A percentile compares a stretch with the other conserved stretches of the same genome.
These are phyloP conservation scores for Ennomos quercinarius DNA, from an alignment of 2,888 invertebrate genomes.

Conservation along the genomic window DNA sequence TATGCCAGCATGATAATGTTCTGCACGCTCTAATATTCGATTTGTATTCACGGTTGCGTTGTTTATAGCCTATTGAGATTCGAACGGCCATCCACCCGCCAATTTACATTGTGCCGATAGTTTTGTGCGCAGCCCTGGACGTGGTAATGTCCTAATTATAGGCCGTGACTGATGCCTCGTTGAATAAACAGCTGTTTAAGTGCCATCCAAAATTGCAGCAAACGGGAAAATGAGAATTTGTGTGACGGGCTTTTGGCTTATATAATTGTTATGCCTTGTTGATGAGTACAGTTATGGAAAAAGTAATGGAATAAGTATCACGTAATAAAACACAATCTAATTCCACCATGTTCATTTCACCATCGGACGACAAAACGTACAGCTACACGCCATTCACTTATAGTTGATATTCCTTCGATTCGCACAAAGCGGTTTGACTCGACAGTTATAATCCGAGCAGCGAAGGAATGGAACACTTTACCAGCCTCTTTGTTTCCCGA, in stretches of 20 bases:
- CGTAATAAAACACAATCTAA: too few species aligned
- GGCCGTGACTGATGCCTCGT: slow-evolving; percentile 33
- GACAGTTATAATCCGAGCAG: too few species aligned
- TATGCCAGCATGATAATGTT: slow-evolving; percentile 66
- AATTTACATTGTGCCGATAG: slow-evolving; percentile 76
- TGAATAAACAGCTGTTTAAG: slow-evolving; percentile 22
- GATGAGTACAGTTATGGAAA: too few species aligned
- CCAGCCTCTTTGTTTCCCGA: too few species aligned
- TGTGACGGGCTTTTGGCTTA: not conserved
- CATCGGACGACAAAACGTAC: too few species aligned
- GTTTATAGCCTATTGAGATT: slow-evolving; percentile 81
- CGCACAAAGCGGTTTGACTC: too few species aligned
- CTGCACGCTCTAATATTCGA: slow-evolving; percentile 78
- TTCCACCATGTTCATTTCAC: too few species aligned
- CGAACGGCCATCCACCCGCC: slow-evolving; percentile 72
- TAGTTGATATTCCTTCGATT: too few species aligned
- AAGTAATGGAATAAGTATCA: too few species aligned
- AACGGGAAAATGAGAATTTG: not conserved
- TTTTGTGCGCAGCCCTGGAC: slow-evolving; percentile 63
- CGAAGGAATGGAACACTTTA: too few species aligned
- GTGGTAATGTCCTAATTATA: slow-evolving; percentile 64
- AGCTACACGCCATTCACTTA: too few species aligned
- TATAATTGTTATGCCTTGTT: not conserved
- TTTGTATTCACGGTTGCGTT: slow-evolving; percentile 81
- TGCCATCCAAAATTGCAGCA: slow-evolving; percentile 5